Conservation (phyloP, 2,888 invertebrate genomes). For the Catocala fraxini region DNA sequence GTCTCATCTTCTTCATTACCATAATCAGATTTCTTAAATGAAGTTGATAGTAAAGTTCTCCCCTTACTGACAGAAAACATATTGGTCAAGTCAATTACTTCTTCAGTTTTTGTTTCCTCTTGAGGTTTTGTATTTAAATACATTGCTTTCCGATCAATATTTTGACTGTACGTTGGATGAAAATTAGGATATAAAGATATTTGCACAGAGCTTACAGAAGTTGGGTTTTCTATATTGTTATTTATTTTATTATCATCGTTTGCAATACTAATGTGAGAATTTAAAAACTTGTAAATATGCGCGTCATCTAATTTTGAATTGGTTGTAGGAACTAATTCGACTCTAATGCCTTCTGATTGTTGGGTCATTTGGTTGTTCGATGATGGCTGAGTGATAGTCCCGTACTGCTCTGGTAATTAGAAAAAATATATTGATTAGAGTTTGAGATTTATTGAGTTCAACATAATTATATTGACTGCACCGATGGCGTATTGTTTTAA, state of each 20-base stretch:
- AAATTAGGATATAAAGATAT: no score
- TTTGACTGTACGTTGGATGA: no score
- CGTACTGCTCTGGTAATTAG: conserved; percentile 18
- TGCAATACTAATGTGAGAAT: conserved; percentile 11
- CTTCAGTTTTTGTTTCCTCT: background rate
- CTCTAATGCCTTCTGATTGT: conserved; percentile 10
- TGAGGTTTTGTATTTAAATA: background rate
- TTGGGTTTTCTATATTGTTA: no score
- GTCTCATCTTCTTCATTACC: background rate
- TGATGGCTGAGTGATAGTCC: background rate
- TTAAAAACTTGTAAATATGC: background rate
- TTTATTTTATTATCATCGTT: no score
- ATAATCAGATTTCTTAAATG: background rate
- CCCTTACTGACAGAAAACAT: conserved; percentile 7
- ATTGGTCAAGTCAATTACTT: background rate
- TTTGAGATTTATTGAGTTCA: no score
- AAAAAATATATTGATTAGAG: background rate
- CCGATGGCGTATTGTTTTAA: no score
- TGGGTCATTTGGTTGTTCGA: no score
- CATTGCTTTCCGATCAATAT: no score
- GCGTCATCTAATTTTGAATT: background rate
- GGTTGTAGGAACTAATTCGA: background rate
- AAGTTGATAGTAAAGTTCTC: conserved; percentile 16
- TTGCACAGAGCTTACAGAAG: no score
- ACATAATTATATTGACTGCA: no score